Evolutionary conservation across 1,140 invertebrate genomes (phyloP), one percentile per base, ranked within the genome.

Genomic region (Drosophila truncata): DNA sequence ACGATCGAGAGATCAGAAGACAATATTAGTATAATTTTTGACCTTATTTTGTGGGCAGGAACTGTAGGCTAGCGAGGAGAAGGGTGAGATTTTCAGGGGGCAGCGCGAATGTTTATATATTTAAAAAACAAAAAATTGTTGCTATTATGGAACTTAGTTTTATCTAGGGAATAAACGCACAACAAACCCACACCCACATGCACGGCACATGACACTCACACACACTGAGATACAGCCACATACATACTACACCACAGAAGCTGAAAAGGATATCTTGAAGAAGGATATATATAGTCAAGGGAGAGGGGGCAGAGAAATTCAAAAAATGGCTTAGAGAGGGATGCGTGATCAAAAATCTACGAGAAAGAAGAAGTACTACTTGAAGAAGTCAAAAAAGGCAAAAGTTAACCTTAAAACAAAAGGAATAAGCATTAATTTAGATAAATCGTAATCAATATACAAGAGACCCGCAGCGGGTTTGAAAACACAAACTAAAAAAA

Each of bases 271-370:
- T 33, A 66, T 42, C 46, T 25, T 50, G 44, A 67, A 58, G 57
- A 63, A 74, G 77, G 64, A 54, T 54, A 54, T 54, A 35, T 73
- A 72, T 81, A 70, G 69, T 52, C 70, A 57, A 44, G 65, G 75
- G 50, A 67, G 65, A 62, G 83, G 64, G 75, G 80, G 70, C 76
- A 76, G 71, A 66, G 61, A 58, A 60, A 71, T 83, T 72, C 69
- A 74, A 73, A 61, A 61, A 61, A 64, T 58, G 61, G 42, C 61
- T 72, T 77, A 76, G 75, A 84, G 90, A 94, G 94, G 94, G 94
- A 95, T 94, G 94, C 94, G 94, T 95, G 94, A 93, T 94, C 91
- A 92, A 92, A 86, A 91, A 74, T 52, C 37, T 57, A 76, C 64
- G 67, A 67, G 33, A 42, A 74, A 66, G 52, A 70, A 74, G 46